Evolutionary conservation across 2,888 invertebrate species (phyloP), one percentile per base, ranked within the genome.

Genomic region (Cistogaster globosa): DNA sequence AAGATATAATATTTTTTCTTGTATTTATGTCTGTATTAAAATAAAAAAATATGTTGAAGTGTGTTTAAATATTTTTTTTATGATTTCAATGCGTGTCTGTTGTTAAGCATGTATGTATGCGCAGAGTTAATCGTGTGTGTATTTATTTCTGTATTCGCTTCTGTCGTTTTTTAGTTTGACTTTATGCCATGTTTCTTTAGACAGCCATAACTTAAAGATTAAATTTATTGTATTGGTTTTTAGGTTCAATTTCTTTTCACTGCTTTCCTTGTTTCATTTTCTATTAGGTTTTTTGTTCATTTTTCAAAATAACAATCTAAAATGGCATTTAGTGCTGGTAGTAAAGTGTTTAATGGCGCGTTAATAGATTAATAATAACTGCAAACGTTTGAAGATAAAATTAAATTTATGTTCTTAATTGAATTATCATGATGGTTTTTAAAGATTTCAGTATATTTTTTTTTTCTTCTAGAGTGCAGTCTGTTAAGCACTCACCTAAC

Each of bases 291-390:
- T 32, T 62, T 12, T 20, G 38, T 57, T 53, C 65, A 67, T 74
- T 80, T 67, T 67, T 72, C 63, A 65, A 72, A 79, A 58, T 32
- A 26, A 42, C 67, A 53, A 53, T 60, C 65, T 18, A 1, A 53
- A 60, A 38, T 68, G 53, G 7, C 22, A 53, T 58, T 68, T 20
- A 57, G 58, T 65, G 71, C 53, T 69, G 69, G 16, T 22, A 36
- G 60, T 38, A 79, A 85, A 85, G 82, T 82, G 85, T 75, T 85
- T 79, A 85, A 85, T 85, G 85, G 82, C 60, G 82, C 82, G 85
- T 85, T 82, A 85, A 82, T 82, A 85, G 85, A 85, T 85, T 82
- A 79, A 75, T 85, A 82, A 85, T 58, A 77, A 72, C 51, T 62
- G 62, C 68, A 82, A 77, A 51, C 53, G 62, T 53, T 58, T 58